These are phyloP conservation scores for Clamator glandarius DNA, from an alignment of 2,797 vertebrate species.

Conservation along the genomic window DNA sequence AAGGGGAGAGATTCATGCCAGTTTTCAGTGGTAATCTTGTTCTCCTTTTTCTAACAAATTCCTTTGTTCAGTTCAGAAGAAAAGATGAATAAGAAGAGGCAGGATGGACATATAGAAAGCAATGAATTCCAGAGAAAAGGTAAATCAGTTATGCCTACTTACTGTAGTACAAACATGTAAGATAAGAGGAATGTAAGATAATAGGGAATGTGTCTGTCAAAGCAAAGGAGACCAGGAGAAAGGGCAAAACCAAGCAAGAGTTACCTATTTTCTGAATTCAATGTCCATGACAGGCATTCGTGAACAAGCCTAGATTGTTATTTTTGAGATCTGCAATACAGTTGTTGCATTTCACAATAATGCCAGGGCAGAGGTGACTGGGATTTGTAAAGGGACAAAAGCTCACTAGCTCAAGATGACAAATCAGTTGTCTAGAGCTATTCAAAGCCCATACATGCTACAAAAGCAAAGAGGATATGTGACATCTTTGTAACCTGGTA, in stretches of 20 bases:
- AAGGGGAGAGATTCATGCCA: neutral
- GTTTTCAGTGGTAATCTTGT: slow-evolving; percentile 8
- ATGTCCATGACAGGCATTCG: neutral
- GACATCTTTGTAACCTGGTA: neutral
- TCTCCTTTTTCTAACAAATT: neutral
- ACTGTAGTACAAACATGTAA: slow-evolving; percentile 23
- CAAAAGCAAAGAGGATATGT: neutral
- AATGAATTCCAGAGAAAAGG: neutral
- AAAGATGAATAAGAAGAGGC: slow-evolving; percentile 2
- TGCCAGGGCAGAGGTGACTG: neutral
- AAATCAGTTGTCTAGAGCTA: neutral
- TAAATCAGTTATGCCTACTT: slow-evolving; percentile 36
- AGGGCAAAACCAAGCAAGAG: neutral
- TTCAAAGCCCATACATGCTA: neutral
- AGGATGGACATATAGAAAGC: slow-evolving; percentile 8
- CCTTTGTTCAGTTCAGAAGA: slow-evolving; percentile 18
- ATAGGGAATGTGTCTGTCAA: slow-evolving; percentile 35
- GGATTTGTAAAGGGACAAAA: slow-evolving; percentile 20
- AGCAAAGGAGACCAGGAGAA: slow-evolving; percentile 25
- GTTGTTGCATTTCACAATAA: neutral
- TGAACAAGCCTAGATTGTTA: neutral
- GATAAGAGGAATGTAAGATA: slow-evolving; percentile 29
- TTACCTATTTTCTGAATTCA: slow-evolving; percentile 19
- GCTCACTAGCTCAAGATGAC: neutral
- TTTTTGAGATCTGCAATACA: neutral